These are phyloP conservation scores for Megalopta genalis DNA, from an alignment of 1,140 invertebrate species.

Conservation along the genomic window DNA sequence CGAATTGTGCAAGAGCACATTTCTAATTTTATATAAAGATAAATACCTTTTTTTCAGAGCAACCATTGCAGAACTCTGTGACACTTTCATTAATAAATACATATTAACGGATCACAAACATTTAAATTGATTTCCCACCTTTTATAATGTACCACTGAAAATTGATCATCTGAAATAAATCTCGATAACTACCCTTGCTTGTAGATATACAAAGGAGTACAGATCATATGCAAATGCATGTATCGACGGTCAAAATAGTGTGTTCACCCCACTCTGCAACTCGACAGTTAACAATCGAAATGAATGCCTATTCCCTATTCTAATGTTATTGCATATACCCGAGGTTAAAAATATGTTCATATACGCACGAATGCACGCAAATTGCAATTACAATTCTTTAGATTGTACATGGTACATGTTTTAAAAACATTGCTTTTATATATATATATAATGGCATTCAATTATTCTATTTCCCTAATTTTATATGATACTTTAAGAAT, in stretches of 20 bases:
- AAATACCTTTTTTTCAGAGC: slow-evolving; percentile 66
- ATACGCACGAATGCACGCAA: no score
- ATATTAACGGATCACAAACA: slow-evolving; percentile 29
- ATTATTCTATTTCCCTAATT: no score
- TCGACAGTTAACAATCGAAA: not conserved
- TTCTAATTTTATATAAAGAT: not conserved
- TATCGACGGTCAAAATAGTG: not conserved
- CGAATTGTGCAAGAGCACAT: not conserved
- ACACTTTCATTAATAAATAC: slow-evolving; percentile 60
- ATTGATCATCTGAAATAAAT: not conserved
- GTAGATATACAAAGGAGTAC: not conserved
- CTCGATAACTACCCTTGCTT: not conserved
- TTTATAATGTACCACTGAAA: not conserved
- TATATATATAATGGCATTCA: no score
- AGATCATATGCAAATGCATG: not conserved
- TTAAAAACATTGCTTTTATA: no score
- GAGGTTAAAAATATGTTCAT: no score
- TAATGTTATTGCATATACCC: no score
- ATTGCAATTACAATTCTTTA: no score
- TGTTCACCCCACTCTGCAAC: not conserved
- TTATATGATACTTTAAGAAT: no score
- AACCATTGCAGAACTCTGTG: slow-evolving; percentile 52
- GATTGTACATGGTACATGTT: no score
- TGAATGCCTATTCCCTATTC: no score
- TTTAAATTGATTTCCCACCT: slow-evolving; percentile 20